These are phyloP conservation scores for Coregonus suidteri DNA, from an alignment of 2,797 vertebrate genomes.

Conservation along the genomic window DNA sequence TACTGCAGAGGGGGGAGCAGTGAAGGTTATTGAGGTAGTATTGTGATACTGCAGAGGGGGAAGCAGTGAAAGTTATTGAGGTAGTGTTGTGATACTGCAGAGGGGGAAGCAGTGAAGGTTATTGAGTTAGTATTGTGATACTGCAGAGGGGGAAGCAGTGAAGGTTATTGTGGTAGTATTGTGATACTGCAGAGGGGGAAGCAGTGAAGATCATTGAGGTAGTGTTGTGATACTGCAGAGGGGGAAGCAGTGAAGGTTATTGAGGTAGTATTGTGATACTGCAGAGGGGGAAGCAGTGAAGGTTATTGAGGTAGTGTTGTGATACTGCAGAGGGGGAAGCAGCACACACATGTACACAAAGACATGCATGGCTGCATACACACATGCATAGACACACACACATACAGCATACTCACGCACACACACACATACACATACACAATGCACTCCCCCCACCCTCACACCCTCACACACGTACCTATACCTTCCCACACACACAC, in stretches of 20 bases:
- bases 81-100: neutral
- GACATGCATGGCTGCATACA: neutral
- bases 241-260: no score
- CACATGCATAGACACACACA: slow-evolving; percentile 4
- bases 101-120: slow-evolving; percentile 38
- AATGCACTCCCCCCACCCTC: neutral
- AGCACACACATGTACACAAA: neutral
- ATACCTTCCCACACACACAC: slow-evolving; percentile 10
- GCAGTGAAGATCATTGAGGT: no score
- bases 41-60: neutral
- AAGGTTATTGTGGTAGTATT: no score
- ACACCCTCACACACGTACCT: neutral
- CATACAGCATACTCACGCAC: slow-evolving; percentile 7
- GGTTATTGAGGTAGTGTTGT: no score
- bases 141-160: neutral
- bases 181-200: no score
- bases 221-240: no score
- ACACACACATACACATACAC: slow-evolving; percentile 17
- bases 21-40: slow-evolving; percentile 47
- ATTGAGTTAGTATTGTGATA: slow-evolving; percentile 18
- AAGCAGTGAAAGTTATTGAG: slow-evolving; percentile 46
- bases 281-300: no score
- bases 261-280: no score
- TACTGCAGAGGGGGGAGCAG: neutral
- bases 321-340: slow-evolving; percentile 24